A percentile compares a stretch with the other conserved stretches of the same genome.
These are phyloP conservation scores for Pteromalus puparum DNA, from an alignment of 1,140 invertebrate genomes.

Conservation along the genomic window DNA sequence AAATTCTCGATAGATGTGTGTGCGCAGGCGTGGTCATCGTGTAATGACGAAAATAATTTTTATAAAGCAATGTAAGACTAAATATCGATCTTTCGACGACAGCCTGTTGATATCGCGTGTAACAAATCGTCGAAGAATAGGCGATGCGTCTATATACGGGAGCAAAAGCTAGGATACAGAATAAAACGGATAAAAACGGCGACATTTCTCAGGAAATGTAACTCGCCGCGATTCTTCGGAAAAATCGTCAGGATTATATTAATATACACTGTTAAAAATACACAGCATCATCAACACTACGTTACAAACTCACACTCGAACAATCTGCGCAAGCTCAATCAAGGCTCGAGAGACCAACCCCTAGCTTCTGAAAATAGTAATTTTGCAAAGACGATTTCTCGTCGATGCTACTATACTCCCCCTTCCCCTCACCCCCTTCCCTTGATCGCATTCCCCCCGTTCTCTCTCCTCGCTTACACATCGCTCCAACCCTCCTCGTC, in stretches of 20 bases:
- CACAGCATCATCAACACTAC: neutral
- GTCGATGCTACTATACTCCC: neutral
- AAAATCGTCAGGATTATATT: no score
- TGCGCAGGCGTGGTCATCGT: neutral
- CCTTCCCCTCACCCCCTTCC: neutral
- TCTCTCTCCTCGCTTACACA: conserved; percentile 7
- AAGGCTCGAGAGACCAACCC: neutral
- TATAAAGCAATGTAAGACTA: neutral
- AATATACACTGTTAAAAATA: no score
- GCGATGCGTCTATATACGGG: no score
- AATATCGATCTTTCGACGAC: neutral
- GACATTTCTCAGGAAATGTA: no score
- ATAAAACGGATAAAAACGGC: no score
- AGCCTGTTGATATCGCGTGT: neutral
- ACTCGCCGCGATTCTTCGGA: no score
- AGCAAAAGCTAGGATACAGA: no score
- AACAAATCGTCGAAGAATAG: no score
- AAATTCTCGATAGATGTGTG: neutral
- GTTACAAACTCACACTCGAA: neutral
- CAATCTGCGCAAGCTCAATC: conserved; percentile 3
- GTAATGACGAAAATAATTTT: neutral
- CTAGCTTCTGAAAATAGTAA: conserved; percentile 22
- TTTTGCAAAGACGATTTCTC: conserved; percentile 40
- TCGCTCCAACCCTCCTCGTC: neutral
- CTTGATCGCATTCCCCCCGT: neutral